Conservation (phyloP, 2,888 invertebrate genomes). For the Heteromurus nitidus region DNA sequence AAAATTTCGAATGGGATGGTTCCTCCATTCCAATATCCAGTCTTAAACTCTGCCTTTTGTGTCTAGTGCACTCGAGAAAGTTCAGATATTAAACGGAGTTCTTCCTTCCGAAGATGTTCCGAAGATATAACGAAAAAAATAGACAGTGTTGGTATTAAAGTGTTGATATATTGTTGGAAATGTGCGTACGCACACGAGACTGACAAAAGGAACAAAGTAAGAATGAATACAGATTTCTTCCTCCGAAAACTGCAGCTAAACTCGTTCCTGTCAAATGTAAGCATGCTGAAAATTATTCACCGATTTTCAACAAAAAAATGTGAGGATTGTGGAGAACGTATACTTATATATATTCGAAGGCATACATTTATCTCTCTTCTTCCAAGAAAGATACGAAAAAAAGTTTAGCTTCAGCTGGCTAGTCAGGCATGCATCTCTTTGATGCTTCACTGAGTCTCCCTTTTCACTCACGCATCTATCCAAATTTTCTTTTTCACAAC, state of each 20-base stretch:
- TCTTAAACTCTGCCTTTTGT: no score
- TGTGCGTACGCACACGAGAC: slow-evolving; percentile 27
- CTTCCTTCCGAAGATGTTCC: neutral
- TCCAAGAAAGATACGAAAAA: slow-evolving; percentile 20
- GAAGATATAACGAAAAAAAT: slow-evolving; percentile 1
- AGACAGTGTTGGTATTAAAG: slow-evolving; percentile 55
- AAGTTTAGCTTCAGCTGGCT: slow-evolving; percentile 1
- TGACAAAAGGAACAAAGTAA: slow-evolving; percentile 31
- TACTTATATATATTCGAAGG: no score
- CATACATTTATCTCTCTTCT: slow-evolving; percentile 13
- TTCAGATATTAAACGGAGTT: neutral
- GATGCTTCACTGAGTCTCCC: slow-evolving; percentile 13
- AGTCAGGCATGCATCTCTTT: slow-evolving; percentile 21
- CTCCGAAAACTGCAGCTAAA: neutral
- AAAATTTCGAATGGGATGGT: slow-evolving; percentile 50
- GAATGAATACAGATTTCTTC: slow-evolving; percentile 20
- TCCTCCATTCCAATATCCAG: neutral
- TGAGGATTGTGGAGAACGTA: neutral
- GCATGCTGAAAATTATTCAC: slow-evolving; percentile 8
- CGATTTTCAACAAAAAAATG: slow-evolving; percentile 13
- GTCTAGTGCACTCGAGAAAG: no score
- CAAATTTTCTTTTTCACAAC: neutral
- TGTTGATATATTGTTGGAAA: slow-evolving; percentile 51
- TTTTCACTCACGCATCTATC: slow-evolving; percentile 27
- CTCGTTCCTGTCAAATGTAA: no score